A percentile compares a stretch with the other conserved stretches of the same genome.
Evolutionary conservation across 2,113 vertebrate species (phyloP).

Genomic region (Hemiscyllium ocellatum): DNA sequence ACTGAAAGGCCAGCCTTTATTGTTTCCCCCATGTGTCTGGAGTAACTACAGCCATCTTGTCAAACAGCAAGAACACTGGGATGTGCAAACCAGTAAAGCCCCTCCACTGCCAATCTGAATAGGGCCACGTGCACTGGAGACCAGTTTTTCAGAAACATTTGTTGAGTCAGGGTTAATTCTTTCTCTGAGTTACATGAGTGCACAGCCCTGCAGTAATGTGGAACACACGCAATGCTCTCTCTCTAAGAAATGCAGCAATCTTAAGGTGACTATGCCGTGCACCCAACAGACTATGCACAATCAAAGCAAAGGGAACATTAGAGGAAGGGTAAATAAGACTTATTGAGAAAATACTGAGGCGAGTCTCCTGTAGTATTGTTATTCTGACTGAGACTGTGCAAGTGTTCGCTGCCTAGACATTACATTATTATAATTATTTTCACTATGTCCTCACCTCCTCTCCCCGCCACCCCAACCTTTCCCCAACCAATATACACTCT

Average conservation of each 20-base stretch:
- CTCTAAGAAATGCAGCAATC: no score
- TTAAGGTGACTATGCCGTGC: background rate
- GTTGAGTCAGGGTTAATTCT: background rate
- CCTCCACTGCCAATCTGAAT: background rate
- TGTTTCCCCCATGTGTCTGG: background rate
- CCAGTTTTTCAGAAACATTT: background rate
- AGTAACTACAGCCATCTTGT: background rate
- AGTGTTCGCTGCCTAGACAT: background rate
- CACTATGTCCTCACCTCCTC: background rate
- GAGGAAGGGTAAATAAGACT: background rate
- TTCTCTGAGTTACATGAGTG: background rate
- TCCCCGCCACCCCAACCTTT: background rate
- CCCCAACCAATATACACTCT: background rate
- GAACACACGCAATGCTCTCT: background rate
- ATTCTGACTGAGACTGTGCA: background rate
- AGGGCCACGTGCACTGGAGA: background rate
- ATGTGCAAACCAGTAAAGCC: background rate
- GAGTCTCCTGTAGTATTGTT: background rate
- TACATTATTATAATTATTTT: background rate
- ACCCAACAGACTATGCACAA: background rate
- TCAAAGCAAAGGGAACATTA: background rate
- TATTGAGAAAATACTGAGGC: background rate
- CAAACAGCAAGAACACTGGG: background rate
- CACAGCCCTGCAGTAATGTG: background rate
- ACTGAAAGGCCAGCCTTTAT: background rate